These are phyloP conservation scores for Nemoura dubitans DNA, from an alignment of 2,888 invertebrate species.

Conservation along the genomic window DNA sequence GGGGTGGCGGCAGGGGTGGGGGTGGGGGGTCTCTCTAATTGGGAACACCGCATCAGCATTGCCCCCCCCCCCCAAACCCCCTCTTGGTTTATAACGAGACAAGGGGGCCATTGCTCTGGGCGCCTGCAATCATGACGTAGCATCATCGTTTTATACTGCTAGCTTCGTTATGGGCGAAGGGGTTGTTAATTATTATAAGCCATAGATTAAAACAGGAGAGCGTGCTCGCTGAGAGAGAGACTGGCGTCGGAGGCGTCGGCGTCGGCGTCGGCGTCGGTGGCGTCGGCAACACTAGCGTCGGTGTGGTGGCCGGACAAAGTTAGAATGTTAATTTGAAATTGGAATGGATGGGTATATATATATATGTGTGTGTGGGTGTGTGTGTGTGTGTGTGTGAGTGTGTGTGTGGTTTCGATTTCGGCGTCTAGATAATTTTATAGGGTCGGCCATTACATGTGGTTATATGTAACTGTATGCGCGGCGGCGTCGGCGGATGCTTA, in stretches of 20 bases:
- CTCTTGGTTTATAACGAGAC: slow-evolving; percentile 39
- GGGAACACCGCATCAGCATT: slow-evolving; percentile 42
- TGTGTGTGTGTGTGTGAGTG: no score
- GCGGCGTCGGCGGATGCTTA: neutral
- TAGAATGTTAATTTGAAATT: slow-evolving; percentile 38
- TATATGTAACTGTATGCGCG: neutral
- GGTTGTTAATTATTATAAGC: slow-evolving; percentile 42
- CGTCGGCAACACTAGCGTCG: neutral
- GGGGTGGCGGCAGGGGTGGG: neutral
- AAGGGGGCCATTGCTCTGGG: slow-evolving; percentile 38
- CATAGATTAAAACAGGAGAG: slow-evolving; percentile 39
- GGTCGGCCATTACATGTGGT: neutral
- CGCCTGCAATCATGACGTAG: slow-evolving; percentile 39
- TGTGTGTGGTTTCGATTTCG: slow-evolving; percentile 1
- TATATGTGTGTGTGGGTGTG: no score
- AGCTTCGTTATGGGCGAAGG: slow-evolving; percentile 36
- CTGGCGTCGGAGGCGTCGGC: neutral
- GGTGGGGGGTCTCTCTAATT: slow-evolving; percentile 38
- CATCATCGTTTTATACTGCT: slow-evolving; percentile 40
- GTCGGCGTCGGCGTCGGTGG: neutral
- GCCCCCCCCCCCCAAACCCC: slow-evolving; percentile 14
- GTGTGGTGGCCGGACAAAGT: neutral
- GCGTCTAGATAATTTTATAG: slow-evolving; percentile 12
- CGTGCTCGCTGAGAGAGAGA: neutral
- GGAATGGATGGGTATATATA: slow-evolving; percentile 29